Conservation (phyloP, 2,797 vertebrate species). For the Argyrosomus regius region DNA sequence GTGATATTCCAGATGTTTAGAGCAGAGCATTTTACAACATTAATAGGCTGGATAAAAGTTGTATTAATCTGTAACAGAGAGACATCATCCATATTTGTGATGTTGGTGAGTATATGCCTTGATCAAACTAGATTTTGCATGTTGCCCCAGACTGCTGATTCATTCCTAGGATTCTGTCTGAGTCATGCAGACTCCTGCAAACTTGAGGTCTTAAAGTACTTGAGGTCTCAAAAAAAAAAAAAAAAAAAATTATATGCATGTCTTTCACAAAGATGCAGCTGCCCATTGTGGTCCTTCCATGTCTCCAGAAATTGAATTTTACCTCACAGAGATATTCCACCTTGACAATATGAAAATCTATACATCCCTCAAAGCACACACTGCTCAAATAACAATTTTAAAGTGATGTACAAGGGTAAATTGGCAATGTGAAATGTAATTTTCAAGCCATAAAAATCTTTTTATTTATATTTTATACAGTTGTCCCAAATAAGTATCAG, state of each 20-base stretch:
- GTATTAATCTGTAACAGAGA: background rate
- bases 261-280: background rate
- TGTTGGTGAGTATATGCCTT: too few relatives aligned
- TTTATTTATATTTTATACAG: background rate
- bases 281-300: background rate
- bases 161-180: background rate
- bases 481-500: background rate
- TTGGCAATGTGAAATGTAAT: background rate
- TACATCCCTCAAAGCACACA: conserved; percentile 1
- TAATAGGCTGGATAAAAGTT: background rate
- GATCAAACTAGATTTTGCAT: too few relatives aligned
- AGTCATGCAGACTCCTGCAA: background rate
- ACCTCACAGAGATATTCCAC: background rate
- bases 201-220: background rate
- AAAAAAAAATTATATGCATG: background rate
- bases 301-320: background rate
- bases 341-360: background rate
- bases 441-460: background rate
- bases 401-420: conserved; percentile 1
- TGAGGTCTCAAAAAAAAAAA: background rate
- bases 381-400: conserved; percentile 6
- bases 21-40: background rate
- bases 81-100: background rate
- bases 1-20: background rate
- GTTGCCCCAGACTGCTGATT: background rate